These are phyloP conservation scores for Sialis lutaria DNA, from an alignment of 2,888 invertebrate genomes.

Conservation along the genomic window DNA sequence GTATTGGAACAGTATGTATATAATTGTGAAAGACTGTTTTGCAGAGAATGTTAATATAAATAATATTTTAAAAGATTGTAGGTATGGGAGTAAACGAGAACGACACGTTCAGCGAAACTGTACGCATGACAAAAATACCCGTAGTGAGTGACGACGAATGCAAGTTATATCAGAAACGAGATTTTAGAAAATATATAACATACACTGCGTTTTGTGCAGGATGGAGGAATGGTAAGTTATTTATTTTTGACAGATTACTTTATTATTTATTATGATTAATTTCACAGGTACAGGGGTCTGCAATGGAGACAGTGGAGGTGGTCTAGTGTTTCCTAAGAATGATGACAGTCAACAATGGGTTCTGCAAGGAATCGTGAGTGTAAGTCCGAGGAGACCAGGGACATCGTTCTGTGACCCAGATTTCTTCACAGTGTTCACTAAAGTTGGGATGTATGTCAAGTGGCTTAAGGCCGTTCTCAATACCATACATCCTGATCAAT, in stretches of 20 bases:
- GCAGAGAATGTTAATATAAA: neutral
- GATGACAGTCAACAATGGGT: conserved; percentile 17
- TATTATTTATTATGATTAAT: neutral
- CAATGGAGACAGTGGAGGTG: conserved; percentile 47
- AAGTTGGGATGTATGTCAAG: conserved; percentile 21
- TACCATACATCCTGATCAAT: conserved; percentile 9
- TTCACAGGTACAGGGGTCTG: conserved; percentile 33
- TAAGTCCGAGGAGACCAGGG: conserved; percentile 24
- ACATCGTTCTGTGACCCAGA: conserved; percentile 24
- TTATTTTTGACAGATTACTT: neutral
- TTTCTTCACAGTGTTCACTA: conserved; percentile 28
- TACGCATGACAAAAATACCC: conserved; percentile 30
- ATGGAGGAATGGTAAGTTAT: conserved; percentile 27
- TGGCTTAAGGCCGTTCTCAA: conserved; percentile 19
- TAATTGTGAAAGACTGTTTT: too few relatives aligned
- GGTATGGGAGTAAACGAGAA: conserved; percentile 44
- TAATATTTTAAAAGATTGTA: conserved; percentile 23
- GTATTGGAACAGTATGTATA: conserved; percentile 14
- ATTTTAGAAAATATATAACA: conserved; percentile 34
- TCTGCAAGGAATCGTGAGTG: conserved; percentile 28
- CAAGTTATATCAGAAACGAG: conserved; percentile 24
- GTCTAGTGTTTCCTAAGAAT: conserved; percentile 28
- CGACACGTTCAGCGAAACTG: conserved; percentile 28
- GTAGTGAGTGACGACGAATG: conserved; percentile 34
- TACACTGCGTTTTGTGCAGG: conserved; percentile 46